A percentile compares a stretch with the other conserved stretches of the same genome.
These are phyloP conservation scores for Tetragonula clypearis DNA, from an alignment of 1,140 invertebrate genomes.

Conservation along the genomic window DNA sequence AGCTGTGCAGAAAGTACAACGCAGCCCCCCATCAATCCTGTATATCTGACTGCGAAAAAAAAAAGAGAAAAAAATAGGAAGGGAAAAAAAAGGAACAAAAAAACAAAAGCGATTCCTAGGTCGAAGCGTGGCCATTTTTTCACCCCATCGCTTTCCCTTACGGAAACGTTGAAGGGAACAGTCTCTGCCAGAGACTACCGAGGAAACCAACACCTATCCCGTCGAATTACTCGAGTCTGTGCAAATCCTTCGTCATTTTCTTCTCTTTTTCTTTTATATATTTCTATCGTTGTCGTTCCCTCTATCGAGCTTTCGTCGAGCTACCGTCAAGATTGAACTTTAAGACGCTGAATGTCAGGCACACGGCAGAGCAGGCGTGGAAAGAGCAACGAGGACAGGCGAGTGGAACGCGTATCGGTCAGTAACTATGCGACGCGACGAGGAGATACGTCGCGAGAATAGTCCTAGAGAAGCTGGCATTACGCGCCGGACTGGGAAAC, in stretches of 20 bases:
- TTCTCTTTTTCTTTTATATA: neutral
- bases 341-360: too few species aligned
- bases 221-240: neutral
- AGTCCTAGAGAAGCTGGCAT: constrained; percentile 71
- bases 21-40: constrained; percentile 59
- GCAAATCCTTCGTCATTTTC: neutral
- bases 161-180: constrained; percentile 33
- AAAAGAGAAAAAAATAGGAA: neutral
- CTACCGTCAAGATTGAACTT: too few species aligned
- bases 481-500: constrained; percentile 74
- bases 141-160: constrained; percentile 49
- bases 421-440: neutral
- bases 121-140: constrained; percentile 61
- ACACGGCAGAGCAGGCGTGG: too few species aligned
- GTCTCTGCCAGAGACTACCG: neutral
- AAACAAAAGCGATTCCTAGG: constrained; percentile 55
- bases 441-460: constrained; percentile 60
- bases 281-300: too few species aligned
- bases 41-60: constrained; percentile 58
- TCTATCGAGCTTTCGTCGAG: too few species aligned
- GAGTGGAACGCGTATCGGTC: constrained; percentile 37
- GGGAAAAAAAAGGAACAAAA: constrained; percentile 53
- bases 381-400: too few species aligned
- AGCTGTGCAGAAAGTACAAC: constrained; percentile 75
- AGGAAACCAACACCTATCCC: neutral